phyloP scores from a whole-genome alignment of 1,140 invertebrate genomes.

The Nomia melanderi region DNA sequence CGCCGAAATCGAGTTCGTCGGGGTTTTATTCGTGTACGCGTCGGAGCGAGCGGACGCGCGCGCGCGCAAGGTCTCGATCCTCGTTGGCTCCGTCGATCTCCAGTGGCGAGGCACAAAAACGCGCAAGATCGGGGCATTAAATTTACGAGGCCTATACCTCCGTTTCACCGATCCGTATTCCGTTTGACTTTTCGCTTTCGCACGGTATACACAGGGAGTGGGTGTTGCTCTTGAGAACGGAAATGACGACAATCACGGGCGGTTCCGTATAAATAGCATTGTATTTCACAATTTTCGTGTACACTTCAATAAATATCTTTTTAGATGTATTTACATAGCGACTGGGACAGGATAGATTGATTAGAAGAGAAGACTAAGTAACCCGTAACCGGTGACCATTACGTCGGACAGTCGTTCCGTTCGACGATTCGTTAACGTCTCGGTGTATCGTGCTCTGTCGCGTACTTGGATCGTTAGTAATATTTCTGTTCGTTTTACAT shows the following conservation, averaged over 20 bases:
- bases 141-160: constrained; percentile 67
- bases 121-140: constrained; percentile 56
- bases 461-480: no score
- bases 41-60: neutral
- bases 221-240: constrained; percentile 13
- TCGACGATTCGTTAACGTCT: neutral
- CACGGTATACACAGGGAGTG: constrained; percentile 21
- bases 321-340: constrained; percentile 69
- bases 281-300: constrained; percentile 69
- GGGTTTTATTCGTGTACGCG: constrained; percentile 5
- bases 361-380: constrained; percentile 33
- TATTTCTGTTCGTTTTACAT: no score
- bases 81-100: neutral
- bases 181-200: constrained; percentile 7
- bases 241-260: constrained; percentile 45
- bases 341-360: constrained; percentile 16
- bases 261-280: constrained; percentile 66
- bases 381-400: constrained; percentile 38
- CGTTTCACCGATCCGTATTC: constrained; percentile 53
- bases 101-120: constrained; percentile 46
- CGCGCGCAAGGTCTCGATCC: constrained; percentile 1
- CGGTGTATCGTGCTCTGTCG: neutral
- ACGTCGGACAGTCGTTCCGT: neutral
- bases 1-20: neutral
- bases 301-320: constrained; percentile 75